Evolutionary conservation across 2,888 invertebrate species (phyloP), one percentile per base, ranked within the genome.

Genomic region (Criorhina ranunculi): DNA sequence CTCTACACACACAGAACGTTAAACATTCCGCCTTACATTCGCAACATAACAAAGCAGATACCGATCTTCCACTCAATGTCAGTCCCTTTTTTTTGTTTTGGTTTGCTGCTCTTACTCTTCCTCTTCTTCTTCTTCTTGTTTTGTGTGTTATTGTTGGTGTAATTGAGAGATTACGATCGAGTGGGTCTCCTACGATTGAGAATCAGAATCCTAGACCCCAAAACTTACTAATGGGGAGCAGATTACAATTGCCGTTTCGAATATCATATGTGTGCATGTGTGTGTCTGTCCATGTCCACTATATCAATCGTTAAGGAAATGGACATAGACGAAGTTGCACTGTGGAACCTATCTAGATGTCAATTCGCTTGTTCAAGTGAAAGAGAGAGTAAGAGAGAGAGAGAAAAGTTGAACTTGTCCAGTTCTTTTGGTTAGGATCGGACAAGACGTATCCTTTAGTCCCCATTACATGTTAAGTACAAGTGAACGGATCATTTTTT

Each of bases 21-120:
- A 51, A 79, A 75, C 83, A 83, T 79, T 73, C 73, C 67, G 83
- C 67, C 49, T 73, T 75, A 79, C 83, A 83, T 83, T 83, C 62
- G 79, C 83, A 83, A 83, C 83, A 83, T 83, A 83, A 83, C 83
- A 83, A 83, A 73, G 79, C 69, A 83, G 83, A 83, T 83, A 83
- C 83, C 79, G 83, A 83, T 79, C 83, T 79, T n/a, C 75, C 72
- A 69, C 55, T 75, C 79, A 83, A 69, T 79, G 83, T 83, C 83
- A 75, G 79, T 83, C 83, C 83, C 73, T 83, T 83, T 83, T 77
- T 51, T 40, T 42, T 42, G 42, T 42, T 4, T 24, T 24, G 4
- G 24, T 4, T 24, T 24, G n/a, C n/a, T 24, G 24, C 24, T 24
- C 4, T 24, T 1, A 24, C 24, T 24, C 4, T 24, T 1, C 24